Conservation (phyloP, 2,113 vertebrate species). For the Heptranchias perlo region DNA sequence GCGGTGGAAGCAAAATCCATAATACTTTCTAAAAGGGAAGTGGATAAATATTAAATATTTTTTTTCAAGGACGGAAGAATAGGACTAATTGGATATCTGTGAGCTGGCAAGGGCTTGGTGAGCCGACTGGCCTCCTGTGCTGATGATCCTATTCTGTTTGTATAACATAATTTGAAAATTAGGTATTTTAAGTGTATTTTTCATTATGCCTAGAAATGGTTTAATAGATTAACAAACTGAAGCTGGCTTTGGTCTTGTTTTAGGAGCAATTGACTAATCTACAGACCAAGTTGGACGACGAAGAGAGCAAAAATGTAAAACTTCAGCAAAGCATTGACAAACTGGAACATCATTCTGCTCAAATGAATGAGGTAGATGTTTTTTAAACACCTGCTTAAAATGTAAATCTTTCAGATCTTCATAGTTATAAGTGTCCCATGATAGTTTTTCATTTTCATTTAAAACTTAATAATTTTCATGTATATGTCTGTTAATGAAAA, state of each 20-base stretch:
- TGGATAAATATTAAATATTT: neutral
- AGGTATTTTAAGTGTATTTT: neutral
- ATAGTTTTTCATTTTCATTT: conserved; percentile 37
- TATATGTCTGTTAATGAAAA: neutral
- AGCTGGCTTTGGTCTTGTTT: conserved; percentile 34
- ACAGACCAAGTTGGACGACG: conserved; percentile 74
- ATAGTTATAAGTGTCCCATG: neutral
- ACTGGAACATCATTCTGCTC: conserved; percentile 73
- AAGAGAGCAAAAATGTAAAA: conserved; percentile 75
- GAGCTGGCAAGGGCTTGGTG: neutral
- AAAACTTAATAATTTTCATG: neutral
- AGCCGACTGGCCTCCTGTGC: neutral
- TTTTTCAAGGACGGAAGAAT: neutral
- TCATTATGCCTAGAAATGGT: neutral
- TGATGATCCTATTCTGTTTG: neutral
- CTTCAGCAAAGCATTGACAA: conserved; percentile 76
- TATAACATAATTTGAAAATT: neutral
- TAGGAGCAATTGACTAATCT: conserved; percentile 73
- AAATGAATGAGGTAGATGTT: conserved; percentile 63
- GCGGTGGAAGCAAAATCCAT: neutral
- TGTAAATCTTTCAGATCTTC: conserved; percentile 38
- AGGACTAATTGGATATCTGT: neutral
- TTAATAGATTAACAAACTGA: neutral
- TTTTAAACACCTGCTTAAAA: neutral
- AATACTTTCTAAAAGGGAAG: neutral